Conservation (phyloP, 2,888 invertebrate genomes). For the Pocota personata region DNA sequence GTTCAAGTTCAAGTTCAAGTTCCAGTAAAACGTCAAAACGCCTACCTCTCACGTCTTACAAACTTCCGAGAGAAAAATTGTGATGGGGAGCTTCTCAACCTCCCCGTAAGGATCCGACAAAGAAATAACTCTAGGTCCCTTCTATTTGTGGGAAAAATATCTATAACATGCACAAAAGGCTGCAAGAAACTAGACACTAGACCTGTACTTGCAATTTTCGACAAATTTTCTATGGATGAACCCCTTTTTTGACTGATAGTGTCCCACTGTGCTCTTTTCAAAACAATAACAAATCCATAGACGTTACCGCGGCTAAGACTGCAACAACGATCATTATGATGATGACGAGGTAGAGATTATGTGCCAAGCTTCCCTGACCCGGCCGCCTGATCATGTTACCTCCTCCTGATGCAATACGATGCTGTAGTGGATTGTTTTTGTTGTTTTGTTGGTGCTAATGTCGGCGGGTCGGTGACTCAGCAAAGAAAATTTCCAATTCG, state of each 20-base stretch:
- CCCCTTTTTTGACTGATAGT: background rate
- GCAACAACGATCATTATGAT: background rate
- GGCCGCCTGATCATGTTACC: slow-evolving; percentile 34
- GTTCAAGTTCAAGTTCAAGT: too few species aligned
- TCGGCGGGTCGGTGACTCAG: slow-evolving; percentile 60
- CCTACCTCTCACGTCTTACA: too few species aligned
- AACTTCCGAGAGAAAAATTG: too few species aligned
- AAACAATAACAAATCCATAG: slow-evolving; percentile 20
- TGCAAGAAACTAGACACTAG: too few species aligned
- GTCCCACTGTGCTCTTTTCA: slow-evolving; percentile 23
- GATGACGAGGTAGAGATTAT: slow-evolving; percentile 20
- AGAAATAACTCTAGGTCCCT: too few species aligned
- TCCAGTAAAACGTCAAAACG: too few species aligned
- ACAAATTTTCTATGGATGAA: background rate
- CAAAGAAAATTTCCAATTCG: slow-evolving; percentile 45
- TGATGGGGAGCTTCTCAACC: too few species aligned
- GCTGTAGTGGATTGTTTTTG: slow-evolving; percentile 29
- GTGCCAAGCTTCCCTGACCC: background rate
- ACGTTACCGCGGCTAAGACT: background rate
- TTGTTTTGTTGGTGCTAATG: background rate
- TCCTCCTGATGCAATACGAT: slow-evolving; percentile 43
- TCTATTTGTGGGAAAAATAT: too few species aligned
- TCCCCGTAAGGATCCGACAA: too few species aligned
- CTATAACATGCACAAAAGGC: too few species aligned
- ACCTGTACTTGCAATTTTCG: too few species aligned